Base-by-base conservation (phyloP, 2,113 vertebrate genomes). In the Girardinichthys multiradiatus region DNA sequence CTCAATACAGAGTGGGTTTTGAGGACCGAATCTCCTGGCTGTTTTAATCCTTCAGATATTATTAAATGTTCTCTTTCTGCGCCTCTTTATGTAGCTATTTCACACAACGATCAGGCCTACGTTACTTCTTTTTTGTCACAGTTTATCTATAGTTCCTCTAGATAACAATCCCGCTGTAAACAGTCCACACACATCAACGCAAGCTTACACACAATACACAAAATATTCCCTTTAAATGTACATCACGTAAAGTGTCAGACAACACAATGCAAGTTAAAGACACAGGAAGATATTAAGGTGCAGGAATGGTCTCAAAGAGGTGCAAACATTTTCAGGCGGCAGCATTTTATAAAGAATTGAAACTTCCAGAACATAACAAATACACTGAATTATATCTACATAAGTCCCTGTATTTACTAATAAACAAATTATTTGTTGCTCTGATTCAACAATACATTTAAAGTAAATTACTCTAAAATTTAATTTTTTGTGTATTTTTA, bases 131-230 rank as follows among this genome's bases (percentile, higher is more conserved):
- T 42, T 42, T 42, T 42, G 39, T 42, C 14, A 2, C 39, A 17
- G 14, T 15, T 42, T 17, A 42, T 42, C 17, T 17, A 45, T n/a
- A n/a, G n/a, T n/a, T 11, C 17, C 15, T 26, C 28, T 7, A 57
- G 13, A 70, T 37, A 37, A 17, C 2, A 31, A 51, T 19, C 29
- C 45, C 11, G 17, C 17, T 26, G n/a, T 39, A 37, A 76, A 9
- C 24, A 59, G 4, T 54, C 4, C 64, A 70, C 12, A n/a, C 65
- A 73, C 62, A 68, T 19, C 39, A 54, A 60, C 39, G 57, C 48
- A 64, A 59, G 69, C 14, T 15, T 14, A 70, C 69, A 71, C 37
- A 39, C 28, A n/a, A 13, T 9, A 37, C 59, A 35, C 45, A 8
- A 24, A 54, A 71, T n/a, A 62, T 15, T 58, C 13, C 39, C 51